These are phyloP conservation scores for Colletes gigas DNA, from an alignment of 1,140 invertebrate species.

Conservation along the genomic window DNA sequence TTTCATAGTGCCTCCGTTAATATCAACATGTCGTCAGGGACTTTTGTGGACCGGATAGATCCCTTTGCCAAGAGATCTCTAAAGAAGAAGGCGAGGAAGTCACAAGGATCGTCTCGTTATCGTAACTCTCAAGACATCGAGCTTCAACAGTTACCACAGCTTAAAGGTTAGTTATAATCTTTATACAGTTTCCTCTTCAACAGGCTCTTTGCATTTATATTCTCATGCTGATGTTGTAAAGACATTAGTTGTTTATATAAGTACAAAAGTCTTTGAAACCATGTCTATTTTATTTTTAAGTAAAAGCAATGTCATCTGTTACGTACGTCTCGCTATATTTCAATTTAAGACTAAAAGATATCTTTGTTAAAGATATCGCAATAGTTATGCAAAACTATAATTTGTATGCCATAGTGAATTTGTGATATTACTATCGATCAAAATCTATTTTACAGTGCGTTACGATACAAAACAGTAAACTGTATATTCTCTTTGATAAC, in stretches of 20 bases:
- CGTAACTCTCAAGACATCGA: slow-evolving; percentile 94
- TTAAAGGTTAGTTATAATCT: slow-evolving; percentile 87
- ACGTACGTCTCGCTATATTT: neutral
- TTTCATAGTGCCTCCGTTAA: slow-evolving; percentile 69
- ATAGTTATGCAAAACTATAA: neutral
- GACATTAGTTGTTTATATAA: too few relatives aligned
- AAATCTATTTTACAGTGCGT: too few relatives aligned
- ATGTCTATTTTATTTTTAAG: too few relatives aligned
- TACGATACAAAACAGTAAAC: too few relatives aligned
- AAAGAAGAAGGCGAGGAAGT: slow-evolving; percentile 96
- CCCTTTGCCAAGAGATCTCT: slow-evolving; percentile 95
- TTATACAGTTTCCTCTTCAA: neutral
- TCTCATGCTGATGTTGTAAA: too few relatives aligned
- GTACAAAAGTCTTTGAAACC: too few relatives aligned
- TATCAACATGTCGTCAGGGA: slow-evolving; percentile 87
- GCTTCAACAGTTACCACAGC: slow-evolving; percentile 90
- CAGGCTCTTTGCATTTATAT: neutral
- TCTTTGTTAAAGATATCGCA: neutral
- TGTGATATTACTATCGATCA: neutral
- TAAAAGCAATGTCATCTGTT: neutral
- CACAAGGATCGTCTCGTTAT: slow-evolving; percentile 94
- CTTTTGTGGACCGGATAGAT: slow-evolving; percentile 97
- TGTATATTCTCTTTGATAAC: too few relatives aligned
- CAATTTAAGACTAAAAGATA: too few relatives aligned
- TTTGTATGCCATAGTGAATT: slow-evolving; percentile 2